A percentile compares a stretch with the other conserved stretches of the same genome.
Conservation (phyloP, 2,888 invertebrate genomes). For the Limnephilus rhombicus region DNA sequence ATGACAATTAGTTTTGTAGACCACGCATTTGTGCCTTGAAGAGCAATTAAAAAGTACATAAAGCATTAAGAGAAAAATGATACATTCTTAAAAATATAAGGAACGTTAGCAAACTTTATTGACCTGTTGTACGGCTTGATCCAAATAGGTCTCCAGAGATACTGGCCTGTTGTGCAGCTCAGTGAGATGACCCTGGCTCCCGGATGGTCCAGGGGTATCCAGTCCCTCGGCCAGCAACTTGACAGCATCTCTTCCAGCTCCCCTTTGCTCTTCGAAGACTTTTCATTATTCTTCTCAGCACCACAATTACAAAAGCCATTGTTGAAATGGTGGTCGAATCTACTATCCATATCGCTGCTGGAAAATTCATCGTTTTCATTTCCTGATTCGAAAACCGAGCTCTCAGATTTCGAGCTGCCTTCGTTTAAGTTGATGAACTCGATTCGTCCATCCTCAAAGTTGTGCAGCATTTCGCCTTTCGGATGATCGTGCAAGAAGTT, state of each 20-base stretch:
- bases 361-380: not conserved
- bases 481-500: not conserved
- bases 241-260: conserved; percentile 74
- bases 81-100: not conserved
- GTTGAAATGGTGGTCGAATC: not conserved
- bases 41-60: too few relatives aligned
- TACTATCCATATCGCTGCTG: not conserved
- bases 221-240: conserved; percentile 91
- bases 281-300: conserved; percentile 3
- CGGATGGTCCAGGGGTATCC: conserved; percentile 88
- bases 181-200: conserved; percentile 87
- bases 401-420: too few relatives aligned
- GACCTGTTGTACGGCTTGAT: conserved; percentile 81
- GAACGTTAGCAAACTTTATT: not conserved
- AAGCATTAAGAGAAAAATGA: not conserved
- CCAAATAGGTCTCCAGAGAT: conserved; percentile 88
- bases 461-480: not conserved
- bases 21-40: too few relatives aligned
- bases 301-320: conserved; percentile 5
- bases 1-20: too few relatives aligned
- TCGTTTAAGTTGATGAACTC: not conserved
- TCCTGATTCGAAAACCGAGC: not conserved
- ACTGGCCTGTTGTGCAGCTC: conserved; percentile 89
- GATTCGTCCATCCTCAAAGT: not conserved
- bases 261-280: not conserved